Evolutionary conservation across 2,888 invertebrate species (phyloP).

Genomic region (Leptothorax acervorum): DNA sequence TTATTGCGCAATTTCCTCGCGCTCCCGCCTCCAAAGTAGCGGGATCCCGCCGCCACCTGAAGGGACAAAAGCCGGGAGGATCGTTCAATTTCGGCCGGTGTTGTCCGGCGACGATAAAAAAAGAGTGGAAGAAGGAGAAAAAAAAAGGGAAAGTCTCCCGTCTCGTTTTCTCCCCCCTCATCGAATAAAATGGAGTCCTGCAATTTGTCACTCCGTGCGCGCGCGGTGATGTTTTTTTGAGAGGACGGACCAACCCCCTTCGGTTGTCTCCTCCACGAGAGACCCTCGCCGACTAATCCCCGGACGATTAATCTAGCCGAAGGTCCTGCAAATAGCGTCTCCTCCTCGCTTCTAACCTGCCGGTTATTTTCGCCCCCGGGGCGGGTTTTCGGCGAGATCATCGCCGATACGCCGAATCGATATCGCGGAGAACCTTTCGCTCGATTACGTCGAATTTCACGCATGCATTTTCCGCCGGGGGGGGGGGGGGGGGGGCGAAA

Average conservation of each 20-base stretch:
- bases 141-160: not conserved
- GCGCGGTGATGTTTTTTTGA: slow-evolving; percentile 55
- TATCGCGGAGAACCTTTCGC: not conserved
- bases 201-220: slow-evolving; percentile 66
- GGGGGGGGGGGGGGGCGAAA: not conserved
- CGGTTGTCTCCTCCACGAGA: slow-evolving; percentile 62
- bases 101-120: slow-evolving; percentile 60
- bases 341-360: slow-evolving; percentile 54
- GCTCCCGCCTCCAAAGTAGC: not conserved
- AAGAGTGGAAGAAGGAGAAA: slow-evolving; percentile 8
- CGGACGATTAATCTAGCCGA: slow-evolving; percentile 68
- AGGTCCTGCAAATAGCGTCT: slow-evolving; percentile 56
- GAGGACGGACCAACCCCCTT: slow-evolving; percentile 60
- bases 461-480: not conserved
- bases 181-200: slow-evolving; percentile 62
- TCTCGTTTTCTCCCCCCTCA: slow-evolving; percentile 8
- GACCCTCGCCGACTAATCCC: slow-evolving; percentile 62
- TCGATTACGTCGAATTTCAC: slow-evolving; percentile 7
- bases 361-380: slow-evolving; percentile 50
- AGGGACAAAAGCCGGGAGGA: slow-evolving; percentile 40
- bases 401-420: slow-evolving; percentile 4
- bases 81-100: slow-evolving; percentile 54
- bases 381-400: slow-evolving; percentile 16
- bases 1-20: slow-evolving; percentile 47
- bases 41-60: not conserved